These are phyloP conservation scores for Coremacera marginata DNA, from an alignment of 2,888 invertebrate species.

Conservation along the genomic window DNA sequence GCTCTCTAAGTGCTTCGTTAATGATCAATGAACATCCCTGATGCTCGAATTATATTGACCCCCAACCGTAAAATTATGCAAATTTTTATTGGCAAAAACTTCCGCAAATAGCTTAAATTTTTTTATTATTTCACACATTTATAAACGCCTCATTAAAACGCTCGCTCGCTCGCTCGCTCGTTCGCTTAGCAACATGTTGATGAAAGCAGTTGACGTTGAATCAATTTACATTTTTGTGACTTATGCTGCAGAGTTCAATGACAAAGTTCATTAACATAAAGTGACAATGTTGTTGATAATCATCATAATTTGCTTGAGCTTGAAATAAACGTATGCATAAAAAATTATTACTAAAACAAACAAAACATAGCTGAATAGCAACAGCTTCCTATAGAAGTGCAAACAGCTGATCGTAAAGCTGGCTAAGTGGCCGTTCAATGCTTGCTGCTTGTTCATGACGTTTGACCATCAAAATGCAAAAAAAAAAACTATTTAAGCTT, in stretches of 20 bases:
- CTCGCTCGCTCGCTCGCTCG: no score
- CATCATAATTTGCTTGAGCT: slow-evolving; percentile 6
- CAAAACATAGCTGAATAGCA: background rate
- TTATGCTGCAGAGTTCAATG: background rate
- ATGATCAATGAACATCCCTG: no score
- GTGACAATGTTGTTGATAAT: background rate
- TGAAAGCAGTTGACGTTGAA: background rate
- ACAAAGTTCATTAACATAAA: slow-evolving; percentile 15
- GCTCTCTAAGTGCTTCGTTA: no score
- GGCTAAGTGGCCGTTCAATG: background rate
- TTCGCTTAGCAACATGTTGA: no score
- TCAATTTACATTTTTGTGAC: background rate
- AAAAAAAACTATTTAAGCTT: slow-evolving; percentile 1
- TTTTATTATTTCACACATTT: no score
- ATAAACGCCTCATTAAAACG: no score
- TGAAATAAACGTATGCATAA: background rate
- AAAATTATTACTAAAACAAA: slow-evolving; percentile 1
- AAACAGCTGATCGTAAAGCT: background rate
- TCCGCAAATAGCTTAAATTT: no score
- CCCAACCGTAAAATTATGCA: slow-evolving; percentile 2
- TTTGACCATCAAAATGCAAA: slow-evolving; percentile 10
- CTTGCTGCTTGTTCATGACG: background rate
- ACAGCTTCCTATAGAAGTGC: background rate
- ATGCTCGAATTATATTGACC: background rate
- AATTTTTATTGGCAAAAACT: background rate